These are phyloP conservation scores for Pongo abelii DNA, from an alignment of 2,113 vertebrate species.

Conservation along the genomic window DNA sequence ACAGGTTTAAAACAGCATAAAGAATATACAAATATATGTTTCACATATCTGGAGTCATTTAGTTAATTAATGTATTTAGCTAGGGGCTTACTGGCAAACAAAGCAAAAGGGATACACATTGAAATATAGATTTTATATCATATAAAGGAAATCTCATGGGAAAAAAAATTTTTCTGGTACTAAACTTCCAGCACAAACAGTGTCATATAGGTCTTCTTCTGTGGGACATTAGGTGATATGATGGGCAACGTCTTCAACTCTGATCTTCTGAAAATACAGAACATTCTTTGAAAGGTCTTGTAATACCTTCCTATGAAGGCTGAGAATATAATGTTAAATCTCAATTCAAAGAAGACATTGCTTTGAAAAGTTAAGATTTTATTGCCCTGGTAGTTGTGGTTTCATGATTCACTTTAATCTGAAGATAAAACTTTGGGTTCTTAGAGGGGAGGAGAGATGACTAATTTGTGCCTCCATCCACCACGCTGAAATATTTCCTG, in stretches of 20 bases:
- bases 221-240: not conserved
- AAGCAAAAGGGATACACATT: not conserved
- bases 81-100: not conserved
- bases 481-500: not conserved
- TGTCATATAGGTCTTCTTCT: not conserved
- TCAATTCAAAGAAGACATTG: not conserved
- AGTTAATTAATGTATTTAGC: not conserved
- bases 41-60: not conserved
- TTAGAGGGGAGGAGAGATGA: not conserved
- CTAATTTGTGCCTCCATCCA: not conserved
- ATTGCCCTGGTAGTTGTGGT: not conserved
- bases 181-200: not conserved
- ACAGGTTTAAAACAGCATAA: not conserved
- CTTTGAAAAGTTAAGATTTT: not conserved
- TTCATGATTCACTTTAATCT: not conserved
- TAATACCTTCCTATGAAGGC: not conserved
- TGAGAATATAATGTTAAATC: not conserved
- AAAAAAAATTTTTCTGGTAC: not conserved
- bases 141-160: not conserved
- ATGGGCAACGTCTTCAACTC: not conserved
- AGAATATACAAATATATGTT: not conserved
- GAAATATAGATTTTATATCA: not conserved
- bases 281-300: constrained; percentile 13
- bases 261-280: constrained; percentile 7
- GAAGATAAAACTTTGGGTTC: not conserved